Evolutionary conservation across 1,140 invertebrate genomes (phyloP), one percentile per base, ranked within the genome.

Genomic region (Ladona fulva): DNA sequence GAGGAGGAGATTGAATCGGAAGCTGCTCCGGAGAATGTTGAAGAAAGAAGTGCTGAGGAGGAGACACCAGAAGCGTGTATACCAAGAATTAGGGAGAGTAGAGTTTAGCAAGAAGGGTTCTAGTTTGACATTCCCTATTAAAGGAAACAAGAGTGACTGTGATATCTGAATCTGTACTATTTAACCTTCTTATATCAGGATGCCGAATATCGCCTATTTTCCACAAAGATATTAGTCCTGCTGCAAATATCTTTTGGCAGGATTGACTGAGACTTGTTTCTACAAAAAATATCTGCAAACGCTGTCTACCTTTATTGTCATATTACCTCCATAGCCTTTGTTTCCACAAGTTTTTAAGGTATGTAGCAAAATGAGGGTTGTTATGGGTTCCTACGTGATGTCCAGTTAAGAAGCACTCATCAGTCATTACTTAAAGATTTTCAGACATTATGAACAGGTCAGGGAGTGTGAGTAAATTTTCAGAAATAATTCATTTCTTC

Each of bases 41-140:
- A 66, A 22, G 52, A 66, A 12, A 12, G 52, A 16, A 66, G 52
- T 66, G 52, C 5, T 5, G 78, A 79, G 24, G 79, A 79, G n/a
- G 77, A 76, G 16, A 42, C 42, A n/a, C 22, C 11, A 37, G 79
- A 80, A 25, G 78, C 77, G 24, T 79, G 76, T 74, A 29, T 59
- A 25, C 79, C 85, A 1, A 84, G 85, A 75, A 86, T 86, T 78
- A 83, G 85, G 0, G 85, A 86, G 73, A 86, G 85, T 78, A 81
- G 85, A 77, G 85, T 86, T 25, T 85, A 79, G 76, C 24, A 25
- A 19, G 25, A 37, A 5, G 29, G 29, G 8, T 37, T 8, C 29
- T 37, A 37, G 29, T 37, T 37, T 37, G 73, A 79, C 74, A 14
- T 75, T 75, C 19, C 74, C 6, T 6, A 10, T 25, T 37, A 8